These are phyloP conservation scores for Nemoura dubitans DNA, from an alignment of 2,888 invertebrate species.

Conservation along the genomic window DNA sequence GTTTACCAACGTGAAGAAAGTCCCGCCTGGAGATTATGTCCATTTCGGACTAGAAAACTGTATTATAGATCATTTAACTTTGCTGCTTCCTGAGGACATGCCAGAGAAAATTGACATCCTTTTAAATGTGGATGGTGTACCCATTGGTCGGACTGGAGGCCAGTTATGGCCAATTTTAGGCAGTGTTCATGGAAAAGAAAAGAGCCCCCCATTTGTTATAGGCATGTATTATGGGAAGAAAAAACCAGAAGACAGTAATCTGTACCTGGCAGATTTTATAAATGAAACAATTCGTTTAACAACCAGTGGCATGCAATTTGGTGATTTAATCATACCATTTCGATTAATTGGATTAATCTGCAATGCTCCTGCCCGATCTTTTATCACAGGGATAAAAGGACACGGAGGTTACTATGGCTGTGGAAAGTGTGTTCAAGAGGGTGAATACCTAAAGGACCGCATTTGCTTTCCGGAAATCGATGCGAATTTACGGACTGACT, in stretches of 20 bases:
- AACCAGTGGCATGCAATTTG: no score
- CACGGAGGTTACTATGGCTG: constrained; percentile 47
- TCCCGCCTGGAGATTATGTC: constrained; percentile 20
- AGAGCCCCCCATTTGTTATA: constrained; percentile 36
- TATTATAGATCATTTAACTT: not conserved
- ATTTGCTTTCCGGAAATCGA: constrained; percentile 42
- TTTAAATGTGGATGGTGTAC: constrained; percentile 50
- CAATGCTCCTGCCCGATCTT: constrained; percentile 50
- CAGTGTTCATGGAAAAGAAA: not conserved
- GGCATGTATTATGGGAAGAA: constrained; percentile 47
- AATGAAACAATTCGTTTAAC: no score
- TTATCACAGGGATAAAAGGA: constrained; percentile 43
- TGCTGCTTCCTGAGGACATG: not conserved
- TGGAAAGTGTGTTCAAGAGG: constrained; percentile 44
- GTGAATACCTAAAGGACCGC: constrained; percentile 40
- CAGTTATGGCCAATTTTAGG: constrained; percentile 51
- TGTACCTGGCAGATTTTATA: constrained; percentile 47
- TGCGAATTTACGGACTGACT: constrained; percentile 44
- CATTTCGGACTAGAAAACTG: constrained; percentile 39
- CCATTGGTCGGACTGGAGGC: constrained; percentile 47
- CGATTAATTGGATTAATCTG: constrained; percentile 44
- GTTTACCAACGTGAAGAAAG: not conserved
- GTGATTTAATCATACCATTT: no score
- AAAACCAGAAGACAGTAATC: constrained; percentile 45
- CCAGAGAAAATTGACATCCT: not conserved